Evolutionary conservation across 2,113 vertebrate genomes (phyloP).

Genomic region (Copsychus sechellarum): DNA sequence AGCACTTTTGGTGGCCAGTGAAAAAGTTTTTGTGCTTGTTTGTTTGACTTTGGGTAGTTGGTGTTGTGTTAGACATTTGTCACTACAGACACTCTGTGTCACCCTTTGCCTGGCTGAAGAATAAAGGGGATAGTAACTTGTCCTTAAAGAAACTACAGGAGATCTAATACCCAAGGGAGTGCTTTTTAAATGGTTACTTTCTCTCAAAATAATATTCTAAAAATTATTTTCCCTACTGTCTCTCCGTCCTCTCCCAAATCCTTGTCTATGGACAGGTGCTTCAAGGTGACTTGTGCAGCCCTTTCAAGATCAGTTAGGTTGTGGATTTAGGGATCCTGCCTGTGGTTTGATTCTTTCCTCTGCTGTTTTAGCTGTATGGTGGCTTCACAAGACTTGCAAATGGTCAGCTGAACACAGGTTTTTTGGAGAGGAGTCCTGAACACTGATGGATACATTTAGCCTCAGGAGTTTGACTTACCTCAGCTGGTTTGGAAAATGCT

Average conservation of each 20-base stretch:
- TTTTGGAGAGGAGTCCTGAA: background rate
- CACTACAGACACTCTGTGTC: background rate
- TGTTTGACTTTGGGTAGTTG: background rate
- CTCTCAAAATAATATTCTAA: background rate
- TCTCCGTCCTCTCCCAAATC: background rate
- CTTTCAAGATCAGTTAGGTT: background rate
- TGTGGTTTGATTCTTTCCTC: background rate
- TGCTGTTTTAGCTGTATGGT: background rate
- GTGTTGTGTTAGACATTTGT: background rate
- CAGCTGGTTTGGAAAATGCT: background rate
- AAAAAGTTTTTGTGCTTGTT: no score
- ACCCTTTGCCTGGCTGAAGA: background rate
- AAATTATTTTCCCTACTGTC: background rate
- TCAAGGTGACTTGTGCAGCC: background rate
- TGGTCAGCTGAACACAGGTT: background rate
- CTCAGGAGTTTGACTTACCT: background rate
- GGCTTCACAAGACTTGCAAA: background rate
- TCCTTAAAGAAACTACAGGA: background rate
- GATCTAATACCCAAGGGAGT: background rate
- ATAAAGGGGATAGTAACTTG: background rate
- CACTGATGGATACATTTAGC: background rate
- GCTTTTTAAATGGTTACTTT: background rate
- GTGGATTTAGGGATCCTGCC: background rate
- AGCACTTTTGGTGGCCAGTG: background rate
- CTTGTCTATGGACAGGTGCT: background rate